Evolutionary conservation across 2,113 vertebrate species (phyloP).

Genomic region (Oncorhynchus gorbuscha): DNA sequence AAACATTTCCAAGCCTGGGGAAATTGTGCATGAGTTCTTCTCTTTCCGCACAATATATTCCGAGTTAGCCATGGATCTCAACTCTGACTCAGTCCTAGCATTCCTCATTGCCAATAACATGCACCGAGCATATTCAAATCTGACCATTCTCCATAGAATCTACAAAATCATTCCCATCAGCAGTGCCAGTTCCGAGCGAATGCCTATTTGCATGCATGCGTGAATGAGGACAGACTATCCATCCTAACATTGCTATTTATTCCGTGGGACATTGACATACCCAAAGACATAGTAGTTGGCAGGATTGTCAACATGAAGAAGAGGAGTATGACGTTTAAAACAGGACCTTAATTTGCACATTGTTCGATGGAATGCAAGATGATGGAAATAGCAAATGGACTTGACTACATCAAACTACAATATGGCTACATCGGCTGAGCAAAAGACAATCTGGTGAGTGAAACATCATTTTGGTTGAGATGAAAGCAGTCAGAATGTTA

Average conservation of each 20-base stretch:
- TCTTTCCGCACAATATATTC: background rate
- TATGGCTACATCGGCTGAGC: too few relatives aligned
- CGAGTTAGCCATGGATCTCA: background rate
- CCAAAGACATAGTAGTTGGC: background rate
- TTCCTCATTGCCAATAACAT: constrained; percentile 3
- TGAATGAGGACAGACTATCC: constrained; percentile 1
- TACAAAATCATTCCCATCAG: constrained; percentile 7
- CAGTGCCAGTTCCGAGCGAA: background rate
- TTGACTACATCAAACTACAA: too few relatives aligned
- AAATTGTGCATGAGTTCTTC: constrained; percentile 4
- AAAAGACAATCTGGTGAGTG: too few relatives aligned
- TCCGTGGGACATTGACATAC: background rate
- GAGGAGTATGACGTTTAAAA: background rate
- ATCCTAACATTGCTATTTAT: background rate
- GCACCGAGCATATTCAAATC: background rate
- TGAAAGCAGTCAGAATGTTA: too few relatives aligned
- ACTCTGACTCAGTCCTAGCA: background rate
- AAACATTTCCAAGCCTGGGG: constrained; percentile 1
- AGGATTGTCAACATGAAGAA: too few relatives aligned
- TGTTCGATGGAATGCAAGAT: too few relatives aligned
- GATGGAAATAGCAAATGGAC: too few relatives aligned
- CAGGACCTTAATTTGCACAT: background rate
- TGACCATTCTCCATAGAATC: background rate
- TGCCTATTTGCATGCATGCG: background rate
- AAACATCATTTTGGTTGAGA: too few relatives aligned